phyloP scores from a whole-genome alignment of 2,113 vertebrate genomes.

The Sphyrna mokarran region DNA sequence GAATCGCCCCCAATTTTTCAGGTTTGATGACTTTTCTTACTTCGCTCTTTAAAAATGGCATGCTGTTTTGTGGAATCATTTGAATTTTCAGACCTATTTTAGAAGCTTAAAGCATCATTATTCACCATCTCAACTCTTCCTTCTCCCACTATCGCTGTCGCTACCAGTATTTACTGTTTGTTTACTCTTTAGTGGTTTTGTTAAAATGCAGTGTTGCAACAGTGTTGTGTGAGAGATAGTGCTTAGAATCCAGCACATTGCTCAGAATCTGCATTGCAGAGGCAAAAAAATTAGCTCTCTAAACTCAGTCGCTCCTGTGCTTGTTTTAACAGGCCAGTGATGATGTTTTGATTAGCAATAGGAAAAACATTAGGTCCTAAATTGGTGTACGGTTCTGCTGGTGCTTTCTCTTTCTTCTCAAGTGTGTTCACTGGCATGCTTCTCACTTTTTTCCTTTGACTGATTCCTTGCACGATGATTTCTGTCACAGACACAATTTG shows the following conservation, averaged over 20 bases:
- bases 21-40: not conserved
- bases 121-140: not conserved
- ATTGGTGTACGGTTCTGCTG: not conserved
- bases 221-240: not conserved
- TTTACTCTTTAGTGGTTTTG: not conserved
- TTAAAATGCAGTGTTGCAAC: not conserved
- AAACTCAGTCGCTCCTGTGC: not conserved
- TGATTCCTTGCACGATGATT: not conserved
- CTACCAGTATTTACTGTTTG: not conserved
- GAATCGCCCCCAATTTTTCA: not conserved
- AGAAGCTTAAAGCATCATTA: not conserved
- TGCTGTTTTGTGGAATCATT: not conserved
- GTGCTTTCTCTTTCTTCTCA: not conserved
- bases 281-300: not conserved
- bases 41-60: not conserved
- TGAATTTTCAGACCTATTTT: not conserved
- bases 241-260: not conserved
- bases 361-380: not conserved
- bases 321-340: not conserved
- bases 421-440: too few species aligned
- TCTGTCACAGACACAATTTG: not conserved
- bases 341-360: not conserved
- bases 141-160: not conserved
- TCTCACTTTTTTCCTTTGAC: not conserved
- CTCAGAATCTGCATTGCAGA: slow-evolving; percentile 4